A percentile compares a stretch with the other conserved stretches of the same genome.
phyloP scores from a whole-genome alignment of 2,113 vertebrate species.

The Naja naja region DNA sequence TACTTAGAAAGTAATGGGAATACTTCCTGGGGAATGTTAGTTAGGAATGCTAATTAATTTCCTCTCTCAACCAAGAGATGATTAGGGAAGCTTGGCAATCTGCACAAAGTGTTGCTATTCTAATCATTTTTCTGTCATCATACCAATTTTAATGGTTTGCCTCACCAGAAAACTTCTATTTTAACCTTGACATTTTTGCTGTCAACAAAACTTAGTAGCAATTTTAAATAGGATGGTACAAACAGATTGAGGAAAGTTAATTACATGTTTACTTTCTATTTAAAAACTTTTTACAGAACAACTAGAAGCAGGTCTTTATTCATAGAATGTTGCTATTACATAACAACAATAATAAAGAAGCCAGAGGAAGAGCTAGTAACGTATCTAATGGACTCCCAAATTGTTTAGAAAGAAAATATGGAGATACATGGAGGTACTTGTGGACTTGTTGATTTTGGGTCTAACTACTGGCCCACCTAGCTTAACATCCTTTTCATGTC shows the following conservation, averaged over 20 bases:
- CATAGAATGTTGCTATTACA: background rate
- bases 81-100: background rate
- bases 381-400: background rate
- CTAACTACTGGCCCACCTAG: background rate
- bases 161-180: background rate
- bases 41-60: constrained; percentile 1
- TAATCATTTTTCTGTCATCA: background rate
- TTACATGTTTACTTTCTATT: background rate
- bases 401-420: background rate
- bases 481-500: background rate
- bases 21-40: background rate
- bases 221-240: background rate
- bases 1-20: background rate
- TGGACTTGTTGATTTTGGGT: background rate
- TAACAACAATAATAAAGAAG: background rate
- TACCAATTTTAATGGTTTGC: background rate
- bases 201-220: background rate
- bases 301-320: background rate
- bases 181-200: background rate
- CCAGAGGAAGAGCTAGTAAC: background rate
- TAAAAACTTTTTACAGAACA: background rate
- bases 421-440: background rate
- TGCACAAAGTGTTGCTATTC: background rate
- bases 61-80: background rate
- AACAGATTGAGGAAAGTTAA: background rate